These are phyloP conservation scores for Hydroisotoma schaefferi DNA, from an alignment of 2,888 invertebrate genomes.

Conservation along the genomic window DNA sequence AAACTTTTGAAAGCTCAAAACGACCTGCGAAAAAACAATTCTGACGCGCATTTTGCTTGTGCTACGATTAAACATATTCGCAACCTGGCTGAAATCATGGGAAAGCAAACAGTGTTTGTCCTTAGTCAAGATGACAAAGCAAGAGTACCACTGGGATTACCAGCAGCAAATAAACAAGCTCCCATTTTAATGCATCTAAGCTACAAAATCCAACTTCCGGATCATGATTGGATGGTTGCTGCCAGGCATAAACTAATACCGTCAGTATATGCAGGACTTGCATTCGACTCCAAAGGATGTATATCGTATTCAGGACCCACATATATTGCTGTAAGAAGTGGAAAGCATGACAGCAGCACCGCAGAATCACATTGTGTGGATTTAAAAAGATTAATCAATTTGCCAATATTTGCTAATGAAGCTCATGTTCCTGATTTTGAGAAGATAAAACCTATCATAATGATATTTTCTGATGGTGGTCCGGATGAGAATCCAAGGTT, in stretches of 20 bases:
- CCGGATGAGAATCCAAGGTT: slow-evolving; percentile 47
- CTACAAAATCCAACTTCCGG: slow-evolving; percentile 48
- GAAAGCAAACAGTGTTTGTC: slow-evolving; percentile 29
- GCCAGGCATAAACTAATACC: slow-evolving; percentile 50
- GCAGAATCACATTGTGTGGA: slow-evolving; percentile 49
- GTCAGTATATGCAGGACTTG: slow-evolving; percentile 48
- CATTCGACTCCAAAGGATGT: background rate
- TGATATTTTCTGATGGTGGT: slow-evolving; percentile 49
- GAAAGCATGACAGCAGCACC: slow-evolving; percentile 49
- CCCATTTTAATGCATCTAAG: slow-evolving; percentile 50
- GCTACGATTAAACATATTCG: slow-evolving; percentile 48
- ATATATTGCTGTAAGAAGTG: slow-evolving; percentile 51
- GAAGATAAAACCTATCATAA: slow-evolving; percentile 49
- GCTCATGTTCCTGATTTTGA: slow-evolving; percentile 32
- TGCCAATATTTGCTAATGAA: slow-evolving; percentile 45
- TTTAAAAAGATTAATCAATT: slow-evolving; percentile 43
- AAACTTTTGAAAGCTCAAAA: slow-evolving; percentile 27
- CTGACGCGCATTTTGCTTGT: slow-evolving; percentile 48
- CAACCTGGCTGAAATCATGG: slow-evolving; percentile 47
- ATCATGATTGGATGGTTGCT: slow-evolving; percentile 51
- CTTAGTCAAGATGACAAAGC: slow-evolving; percentile 43
- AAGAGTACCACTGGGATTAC: slow-evolving; percentile 51
- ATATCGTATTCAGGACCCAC: slow-evolving; percentile 53
- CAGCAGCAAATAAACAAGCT: slow-evolving; percentile 52
- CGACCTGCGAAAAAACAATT: slow-evolving; percentile 43